Percentiles rank a stretch among this genome's conserved stretches.
These are phyloP conservation scores for Cossypha caffra DNA, from an alignment of 2,797 vertebrate species.

Conservation along the genomic window DNA sequence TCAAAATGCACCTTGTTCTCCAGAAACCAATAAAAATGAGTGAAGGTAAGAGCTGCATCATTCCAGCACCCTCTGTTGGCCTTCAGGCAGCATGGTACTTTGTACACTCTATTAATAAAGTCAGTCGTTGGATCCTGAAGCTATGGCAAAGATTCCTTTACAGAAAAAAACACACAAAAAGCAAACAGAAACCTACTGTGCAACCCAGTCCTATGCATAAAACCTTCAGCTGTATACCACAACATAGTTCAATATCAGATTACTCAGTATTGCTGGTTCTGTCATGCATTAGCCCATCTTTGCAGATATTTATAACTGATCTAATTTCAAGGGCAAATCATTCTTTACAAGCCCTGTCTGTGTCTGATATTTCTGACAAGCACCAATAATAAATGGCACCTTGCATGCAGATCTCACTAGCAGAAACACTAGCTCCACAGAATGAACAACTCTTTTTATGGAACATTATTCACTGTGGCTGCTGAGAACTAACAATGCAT, in stretches of 20 bases:
- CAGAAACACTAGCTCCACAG: not conserved
- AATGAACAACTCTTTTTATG: not conserved
- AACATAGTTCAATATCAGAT: not conserved
- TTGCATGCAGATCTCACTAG: not conserved
- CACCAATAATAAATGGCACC: not conserved
- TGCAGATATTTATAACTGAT: not conserved
- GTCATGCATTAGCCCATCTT: not conserved
- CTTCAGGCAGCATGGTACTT: not conserved
- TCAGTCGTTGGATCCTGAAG: not conserved
- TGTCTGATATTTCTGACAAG: not conserved
- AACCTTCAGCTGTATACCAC: not conserved
- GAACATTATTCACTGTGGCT: not conserved
- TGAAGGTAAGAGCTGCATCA: not conserved
- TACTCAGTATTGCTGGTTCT: not conserved
- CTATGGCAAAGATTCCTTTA: not conserved
- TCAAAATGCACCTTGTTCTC: not conserved
- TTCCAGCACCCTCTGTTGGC: conserved; percentile 72
- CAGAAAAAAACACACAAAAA: not conserved
- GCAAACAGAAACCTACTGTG: not conserved
- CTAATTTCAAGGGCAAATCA: not conserved
- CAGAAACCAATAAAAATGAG: not conserved
- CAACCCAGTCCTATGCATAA: not conserved
- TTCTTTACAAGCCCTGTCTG: not conserved
- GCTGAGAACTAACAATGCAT: not conserved
- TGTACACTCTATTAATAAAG: not conserved